Evolutionary conservation across 2,888 invertebrate genomes (phyloP).

Genomic region (Junonia oenone): DNA sequence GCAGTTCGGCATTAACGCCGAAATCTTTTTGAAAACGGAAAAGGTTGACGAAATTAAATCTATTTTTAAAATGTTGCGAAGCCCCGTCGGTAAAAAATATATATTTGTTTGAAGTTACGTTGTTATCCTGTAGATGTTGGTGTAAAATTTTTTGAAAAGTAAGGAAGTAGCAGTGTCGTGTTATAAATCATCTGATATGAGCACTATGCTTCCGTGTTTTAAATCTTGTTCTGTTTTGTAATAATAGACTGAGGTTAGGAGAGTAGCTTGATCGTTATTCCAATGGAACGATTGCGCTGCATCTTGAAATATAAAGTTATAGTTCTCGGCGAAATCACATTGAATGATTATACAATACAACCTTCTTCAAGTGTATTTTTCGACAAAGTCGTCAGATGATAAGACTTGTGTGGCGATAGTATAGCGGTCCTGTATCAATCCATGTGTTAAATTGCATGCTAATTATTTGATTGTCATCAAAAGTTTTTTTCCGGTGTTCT

Average conservation of each 20-base stretch:
- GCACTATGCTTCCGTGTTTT: slow-evolving; percentile 28
- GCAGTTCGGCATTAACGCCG: not conserved
- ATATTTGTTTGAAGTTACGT: slow-evolving; percentile 5
- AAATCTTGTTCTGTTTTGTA: slow-evolving; percentile 20
- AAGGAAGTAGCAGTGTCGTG: slow-evolving; percentile 28
- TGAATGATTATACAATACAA: slow-evolving; percentile 16
- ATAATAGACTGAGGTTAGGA: slow-evolving; percentile 23
- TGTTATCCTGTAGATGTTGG: not conserved
- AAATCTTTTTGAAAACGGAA: not conserved
- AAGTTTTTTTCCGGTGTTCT: slow-evolving; percentile 26
- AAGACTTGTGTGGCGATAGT: slow-evolving; percentile 20
- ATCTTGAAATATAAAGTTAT: slow-evolving; percentile 25
- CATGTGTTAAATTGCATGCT: slow-evolving; percentile 26
- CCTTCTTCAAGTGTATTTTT: slow-evolving; percentile 23
- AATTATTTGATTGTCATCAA: slow-evolving; percentile 27
- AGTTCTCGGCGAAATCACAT: slow-evolving; percentile 25
- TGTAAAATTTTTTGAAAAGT: slow-evolving; percentile 21
- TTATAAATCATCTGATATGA: slow-evolving; percentile 29
- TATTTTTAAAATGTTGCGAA: slow-evolving; percentile 28
- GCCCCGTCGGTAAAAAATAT: slow-evolving; percentile 24
- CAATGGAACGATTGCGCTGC: slow-evolving; percentile 23
- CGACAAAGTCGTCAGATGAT: slow-evolving; percentile 26
- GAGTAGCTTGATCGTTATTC: slow-evolving; percentile 25
- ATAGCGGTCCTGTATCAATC: not conserved
- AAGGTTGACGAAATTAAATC: too few species aligned